A percentile compares a stretch with the other conserved stretches of the same genome.
phyloP scores from a whole-genome alignment of 2,888 invertebrate genomes.

The Alcis repandata region DNA sequence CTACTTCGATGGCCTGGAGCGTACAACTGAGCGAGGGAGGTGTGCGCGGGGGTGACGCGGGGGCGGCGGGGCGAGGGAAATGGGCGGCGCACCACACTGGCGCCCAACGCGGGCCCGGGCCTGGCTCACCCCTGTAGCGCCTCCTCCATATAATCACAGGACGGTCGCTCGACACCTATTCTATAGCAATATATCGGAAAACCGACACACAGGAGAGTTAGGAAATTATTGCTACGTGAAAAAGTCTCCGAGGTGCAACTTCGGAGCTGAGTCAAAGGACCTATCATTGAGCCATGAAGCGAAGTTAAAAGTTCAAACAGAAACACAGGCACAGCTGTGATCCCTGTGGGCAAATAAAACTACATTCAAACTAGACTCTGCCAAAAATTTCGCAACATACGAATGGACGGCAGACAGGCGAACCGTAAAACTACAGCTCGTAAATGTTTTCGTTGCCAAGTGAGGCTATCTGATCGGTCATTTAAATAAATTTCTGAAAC shows the following conservation, averaged over 20 bases:
- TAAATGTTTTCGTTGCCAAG: conserved; percentile 27
- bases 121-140: conserved; percentile 62
- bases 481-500: conserved; percentile 14
- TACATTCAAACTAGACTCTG: conserved; percentile 25
- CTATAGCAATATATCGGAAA: conserved; percentile 61
- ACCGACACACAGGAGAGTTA: conserved; percentile 38
- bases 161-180: conserved; percentile 76
- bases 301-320: conserved; percentile 16
- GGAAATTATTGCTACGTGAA: conserved; percentile 42
- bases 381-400: conserved; percentile 24
- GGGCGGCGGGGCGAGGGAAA: conserved; percentile 54
- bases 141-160: conserved; percentile 77
- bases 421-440: conserved; percentile 27
- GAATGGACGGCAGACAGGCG: neutral
- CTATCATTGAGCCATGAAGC: neutral
- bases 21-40: conserved; percentile 72
- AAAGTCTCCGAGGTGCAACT: conserved; percentile 28
- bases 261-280: conserved; percentile 1
- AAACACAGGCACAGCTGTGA: conserved; percentile 11
- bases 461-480: conserved; percentile 21
- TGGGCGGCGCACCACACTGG: conserved; percentile 66
- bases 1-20: conserved; percentile 71
- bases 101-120: conserved; percentile 68
- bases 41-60: conserved; percentile 47
- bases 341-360: conserved; percentile 32